Evolutionary conservation across 2,113 vertebrate genomes (phyloP).

Genomic region (Vulpes vulpes): DNA sequence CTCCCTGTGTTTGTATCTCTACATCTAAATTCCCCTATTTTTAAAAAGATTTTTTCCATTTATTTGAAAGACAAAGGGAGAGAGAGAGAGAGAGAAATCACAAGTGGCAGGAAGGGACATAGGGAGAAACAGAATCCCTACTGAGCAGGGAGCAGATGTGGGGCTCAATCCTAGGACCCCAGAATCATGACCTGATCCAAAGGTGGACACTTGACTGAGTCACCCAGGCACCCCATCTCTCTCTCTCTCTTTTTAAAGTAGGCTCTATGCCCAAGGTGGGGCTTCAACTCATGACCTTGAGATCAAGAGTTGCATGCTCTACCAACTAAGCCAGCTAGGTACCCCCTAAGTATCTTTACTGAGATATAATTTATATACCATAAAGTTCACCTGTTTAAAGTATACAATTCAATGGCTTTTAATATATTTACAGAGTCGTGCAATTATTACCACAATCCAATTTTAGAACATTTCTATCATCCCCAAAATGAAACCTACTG

Average conservation of each 20-base stretch:
- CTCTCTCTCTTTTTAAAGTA: background rate
- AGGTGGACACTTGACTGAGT: background rate
- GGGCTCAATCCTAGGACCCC: background rate
- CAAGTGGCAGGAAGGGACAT: background rate
- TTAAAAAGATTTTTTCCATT: background rate
- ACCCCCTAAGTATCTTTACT: background rate
- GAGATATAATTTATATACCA: background rate
- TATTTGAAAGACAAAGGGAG: background rate
- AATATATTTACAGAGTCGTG: background rate
- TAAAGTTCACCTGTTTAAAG: background rate
- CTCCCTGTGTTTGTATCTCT: background rate
- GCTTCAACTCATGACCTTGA: background rate
- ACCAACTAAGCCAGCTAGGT: background rate
- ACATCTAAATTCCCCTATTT: background rate
- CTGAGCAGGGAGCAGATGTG: background rate
- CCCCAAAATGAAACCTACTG: background rate
- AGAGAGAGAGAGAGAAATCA: background rate
- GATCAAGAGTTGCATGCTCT: background rate
- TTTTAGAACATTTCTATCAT: background rate
- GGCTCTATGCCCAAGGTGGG: background rate
- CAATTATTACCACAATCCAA: background rate
- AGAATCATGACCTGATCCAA: background rate
- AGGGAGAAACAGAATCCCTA: background rate
- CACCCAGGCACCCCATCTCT: background rate
- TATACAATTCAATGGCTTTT: background rate